phyloP scores from a whole-genome alignment of 2,888 invertebrate species.

The Encarsia formosa region DNA sequence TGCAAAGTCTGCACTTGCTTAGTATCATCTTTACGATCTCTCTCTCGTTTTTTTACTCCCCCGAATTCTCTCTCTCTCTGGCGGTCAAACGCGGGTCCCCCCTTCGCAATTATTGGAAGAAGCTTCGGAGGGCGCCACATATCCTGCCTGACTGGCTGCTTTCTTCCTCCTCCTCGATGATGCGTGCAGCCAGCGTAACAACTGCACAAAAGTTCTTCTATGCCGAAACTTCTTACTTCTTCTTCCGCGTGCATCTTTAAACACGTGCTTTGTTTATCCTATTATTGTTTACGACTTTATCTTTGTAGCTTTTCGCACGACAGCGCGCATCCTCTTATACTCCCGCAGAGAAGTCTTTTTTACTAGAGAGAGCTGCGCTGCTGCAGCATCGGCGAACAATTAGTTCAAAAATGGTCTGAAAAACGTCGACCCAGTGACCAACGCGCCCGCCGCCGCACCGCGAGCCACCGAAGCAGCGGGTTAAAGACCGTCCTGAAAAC shows the following conservation, averaged over 20 bases:
- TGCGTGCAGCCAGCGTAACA: too few species aligned
- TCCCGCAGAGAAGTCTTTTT: too few species aligned
- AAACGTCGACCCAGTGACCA: conserved; percentile 43
- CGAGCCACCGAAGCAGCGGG: conserved; percentile 4
- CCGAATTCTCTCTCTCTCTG: not conserved
- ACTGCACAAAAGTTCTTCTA: too few species aligned
- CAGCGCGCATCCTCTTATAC: too few species aligned
- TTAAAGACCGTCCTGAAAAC: conserved; percentile 44
- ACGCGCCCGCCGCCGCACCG: conserved; percentile 20
- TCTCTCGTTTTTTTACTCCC: not conserved
- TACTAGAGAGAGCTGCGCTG: conserved; percentile 14
- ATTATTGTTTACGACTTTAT: too few species aligned
- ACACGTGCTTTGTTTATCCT: too few species aligned
- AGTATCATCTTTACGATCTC: not conserved
- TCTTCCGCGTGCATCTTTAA: too few species aligned
- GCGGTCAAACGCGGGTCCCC: conserved; percentile 3
- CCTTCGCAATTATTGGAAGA: conserved; percentile 26
- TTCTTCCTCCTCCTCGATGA: conserved; percentile 16
- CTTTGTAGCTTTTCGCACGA: too few species aligned
- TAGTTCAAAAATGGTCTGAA: conserved; percentile 38
- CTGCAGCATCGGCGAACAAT: conserved; percentile 34
- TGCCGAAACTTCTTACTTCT: too few species aligned
- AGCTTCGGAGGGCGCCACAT: conserved; percentile 45
- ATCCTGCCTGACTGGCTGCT: too few species aligned
- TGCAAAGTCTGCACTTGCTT: not conserved